Conservation (phyloP, 2,888 invertebrate genomes). For the Sinelater perroti region DNA sequence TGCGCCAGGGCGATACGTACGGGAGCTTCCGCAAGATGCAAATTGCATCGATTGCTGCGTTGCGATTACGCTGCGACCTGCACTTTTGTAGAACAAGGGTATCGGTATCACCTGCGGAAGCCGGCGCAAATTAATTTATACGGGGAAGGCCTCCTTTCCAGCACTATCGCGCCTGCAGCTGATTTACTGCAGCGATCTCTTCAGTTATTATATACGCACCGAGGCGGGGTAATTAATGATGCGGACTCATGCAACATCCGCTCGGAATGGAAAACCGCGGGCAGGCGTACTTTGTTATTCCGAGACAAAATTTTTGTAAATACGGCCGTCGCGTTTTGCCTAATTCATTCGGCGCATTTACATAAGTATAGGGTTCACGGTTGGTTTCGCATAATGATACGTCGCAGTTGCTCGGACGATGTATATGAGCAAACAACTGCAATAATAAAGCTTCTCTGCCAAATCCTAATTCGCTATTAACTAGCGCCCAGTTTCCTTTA, state of each 20-base stretch:
- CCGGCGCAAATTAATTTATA: conserved; percentile 3
- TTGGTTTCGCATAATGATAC: conserved; percentile 31
- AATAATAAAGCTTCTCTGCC: no score
- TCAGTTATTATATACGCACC: conserved; percentile 8
- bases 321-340: conserved; percentile 25
- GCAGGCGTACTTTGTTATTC: background rate
- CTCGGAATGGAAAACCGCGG: background rate
- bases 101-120: conserved; percentile 3
- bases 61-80: conserved; percentile 23
- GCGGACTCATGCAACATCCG: conserved; percentile 5
- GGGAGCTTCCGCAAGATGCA: conserved; percentile 26
- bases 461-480: no score
- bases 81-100: conserved; percentile 12
- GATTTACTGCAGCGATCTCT: conserved; percentile 1
- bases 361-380: conserved; percentile 40
- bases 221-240: conserved; percentile 1
- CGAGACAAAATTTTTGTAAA: conserved; percentile 11
- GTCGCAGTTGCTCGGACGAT: no score
- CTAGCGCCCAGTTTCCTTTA: no score
- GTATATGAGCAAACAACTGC: no score
- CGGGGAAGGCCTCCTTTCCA: background rate
- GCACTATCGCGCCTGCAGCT: conserved; percentile 2
- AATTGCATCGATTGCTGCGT: conserved; percentile 23
- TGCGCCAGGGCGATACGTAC: conserved; percentile 8
- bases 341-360: conserved; percentile 40